Conservation (phyloP, 2,113 vertebrate species). For the Pleuronectes platessa region DNA sequence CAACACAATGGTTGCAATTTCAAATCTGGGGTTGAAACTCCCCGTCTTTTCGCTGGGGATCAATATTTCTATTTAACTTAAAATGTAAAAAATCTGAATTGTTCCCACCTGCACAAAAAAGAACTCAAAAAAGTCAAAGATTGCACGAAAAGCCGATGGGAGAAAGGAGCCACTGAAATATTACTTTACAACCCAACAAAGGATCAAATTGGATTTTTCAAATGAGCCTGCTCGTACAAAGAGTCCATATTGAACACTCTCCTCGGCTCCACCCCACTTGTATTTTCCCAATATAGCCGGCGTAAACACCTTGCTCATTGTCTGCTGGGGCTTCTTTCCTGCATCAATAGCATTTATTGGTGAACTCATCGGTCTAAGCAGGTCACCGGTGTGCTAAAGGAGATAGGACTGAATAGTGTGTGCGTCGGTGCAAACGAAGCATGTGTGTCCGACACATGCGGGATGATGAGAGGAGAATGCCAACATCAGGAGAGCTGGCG, state of each 20-base stretch:
- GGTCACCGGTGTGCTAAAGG: conserved; percentile 37
- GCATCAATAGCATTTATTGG: conserved; percentile 74
- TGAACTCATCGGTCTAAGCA: conserved; percentile 55
- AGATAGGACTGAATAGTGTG: conserved; percentile 65
- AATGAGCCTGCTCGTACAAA: conserved; percentile 65
- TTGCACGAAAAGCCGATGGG: conserved; percentile 7
- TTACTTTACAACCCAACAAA: conserved; percentile 68
- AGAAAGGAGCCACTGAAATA: conserved; percentile 56
- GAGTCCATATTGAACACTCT: conserved; percentile 45
- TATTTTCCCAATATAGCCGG: conserved; percentile 34
- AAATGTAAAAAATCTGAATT: background rate
- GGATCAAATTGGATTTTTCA: conserved; percentile 70
- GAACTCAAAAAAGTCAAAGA: background rate
- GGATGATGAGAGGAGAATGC: conserved; percentile 55
- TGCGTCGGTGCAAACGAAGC: conserved; percentile 69
- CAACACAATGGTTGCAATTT: conserved; percentile 16
- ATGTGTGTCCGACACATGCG: conserved; percentile 33
- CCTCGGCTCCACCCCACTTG: conserved; percentile 10
- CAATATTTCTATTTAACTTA: conserved; percentile 49
- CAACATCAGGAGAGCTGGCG: conserved; percentile 40
- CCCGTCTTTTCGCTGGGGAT: conserved; percentile 39
- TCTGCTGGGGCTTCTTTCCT: conserved; percentile 37
- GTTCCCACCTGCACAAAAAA: conserved; percentile 9
- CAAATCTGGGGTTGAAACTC: conserved; percentile 25
- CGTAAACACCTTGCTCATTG: conserved; percentile 52